phyloP scores from a whole-genome alignment of 2,888 invertebrate genomes.

The Aleiodes alternator region DNA sequence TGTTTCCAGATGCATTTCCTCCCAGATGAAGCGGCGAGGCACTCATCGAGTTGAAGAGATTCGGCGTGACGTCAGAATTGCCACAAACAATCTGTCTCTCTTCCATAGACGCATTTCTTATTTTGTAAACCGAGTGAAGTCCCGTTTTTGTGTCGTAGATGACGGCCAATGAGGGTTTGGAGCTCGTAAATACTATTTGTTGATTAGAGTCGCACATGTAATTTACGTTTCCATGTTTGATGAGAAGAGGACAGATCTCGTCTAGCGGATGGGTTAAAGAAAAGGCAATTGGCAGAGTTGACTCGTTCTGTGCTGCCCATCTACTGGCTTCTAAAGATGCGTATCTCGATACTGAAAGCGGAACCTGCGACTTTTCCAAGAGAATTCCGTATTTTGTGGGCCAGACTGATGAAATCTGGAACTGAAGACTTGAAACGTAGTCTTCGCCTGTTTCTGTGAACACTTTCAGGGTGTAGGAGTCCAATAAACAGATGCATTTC shows the following conservation, averaged over 20 bases:
- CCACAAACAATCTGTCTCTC: slow-evolving; percentile 82
- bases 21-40: slow-evolving; percentile 64
- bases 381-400: slow-evolving; percentile 90
- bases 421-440: slow-evolving; percentile 87
- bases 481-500: slow-evolving; percentile 84
- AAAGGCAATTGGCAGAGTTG: slow-evolving; percentile 85
- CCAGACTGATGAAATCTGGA: slow-evolving; percentile 88
- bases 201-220: slow-evolving; percentile 77
- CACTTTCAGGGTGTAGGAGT: slow-evolving; percentile 85
- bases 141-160: slow-evolving; percentile 86
- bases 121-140: slow-evolving; percentile 88
- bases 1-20: slow-evolving; percentile 62
- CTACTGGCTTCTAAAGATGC: slow-evolving; percentile 67
- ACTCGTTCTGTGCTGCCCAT: slow-evolving; percentile 57
- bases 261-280: slow-evolving; percentile 93
- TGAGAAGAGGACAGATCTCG: slow-evolving; percentile 90
- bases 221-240: slow-evolving; percentile 79
- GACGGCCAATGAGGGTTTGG: slow-evolving; percentile 88
- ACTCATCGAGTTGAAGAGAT: slow-evolving; percentile 64
- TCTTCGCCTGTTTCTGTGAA: slow-evolving; percentile 89
- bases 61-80: slow-evolving; percentile 73
- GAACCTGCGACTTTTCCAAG: slow-evolving; percentile 81
- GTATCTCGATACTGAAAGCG: slow-evolving; percentile 60
- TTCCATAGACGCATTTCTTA: slow-evolving; percentile 85
- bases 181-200: slow-evolving; percentile 86